Evolutionary conservation across 2,888 invertebrate species (phyloP).

Genomic region (Invenusta paracnida): DNA sequence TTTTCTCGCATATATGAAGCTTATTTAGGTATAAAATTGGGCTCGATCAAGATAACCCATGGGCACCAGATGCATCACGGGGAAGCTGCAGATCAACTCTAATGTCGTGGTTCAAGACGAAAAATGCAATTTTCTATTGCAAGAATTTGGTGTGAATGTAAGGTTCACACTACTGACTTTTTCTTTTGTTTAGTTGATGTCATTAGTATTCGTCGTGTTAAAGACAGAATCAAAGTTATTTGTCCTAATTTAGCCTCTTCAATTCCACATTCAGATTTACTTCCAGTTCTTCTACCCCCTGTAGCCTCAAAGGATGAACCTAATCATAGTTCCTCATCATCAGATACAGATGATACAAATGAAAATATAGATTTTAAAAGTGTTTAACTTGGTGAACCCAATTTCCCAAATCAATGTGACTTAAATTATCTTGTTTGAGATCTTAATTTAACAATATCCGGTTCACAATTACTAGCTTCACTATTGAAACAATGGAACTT

Average conservation of each 20-base stretch:
- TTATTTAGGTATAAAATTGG: neutral
- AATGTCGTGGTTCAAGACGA: neutral
- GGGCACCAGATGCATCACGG: neutral
- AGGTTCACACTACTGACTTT: neutral
- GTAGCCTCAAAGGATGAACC: neutral
- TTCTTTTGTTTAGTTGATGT: neutral
- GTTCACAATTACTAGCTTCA: neutral
- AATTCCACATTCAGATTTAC: neutral
- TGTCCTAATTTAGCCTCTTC: neutral
- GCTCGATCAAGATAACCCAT: neutral
- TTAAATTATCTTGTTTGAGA: neutral
- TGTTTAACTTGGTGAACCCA: neutral
- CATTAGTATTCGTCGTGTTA: neutral
- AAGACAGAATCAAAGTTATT: neutral
- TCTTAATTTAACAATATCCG: neutral
- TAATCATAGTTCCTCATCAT: neutral
- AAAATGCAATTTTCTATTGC: neutral
- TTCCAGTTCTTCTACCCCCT: neutral
- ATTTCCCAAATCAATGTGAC: neutral
- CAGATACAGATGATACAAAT: neutral
- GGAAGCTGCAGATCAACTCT: neutral
- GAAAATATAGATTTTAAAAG: neutral
- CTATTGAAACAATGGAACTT: neutral
- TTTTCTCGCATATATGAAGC: neutral
- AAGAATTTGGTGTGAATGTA: neutral